Evolutionary conservation across 2,888 invertebrate species (phyloP).

Genomic region (Lordiphosa andalusiaca): DNA sequence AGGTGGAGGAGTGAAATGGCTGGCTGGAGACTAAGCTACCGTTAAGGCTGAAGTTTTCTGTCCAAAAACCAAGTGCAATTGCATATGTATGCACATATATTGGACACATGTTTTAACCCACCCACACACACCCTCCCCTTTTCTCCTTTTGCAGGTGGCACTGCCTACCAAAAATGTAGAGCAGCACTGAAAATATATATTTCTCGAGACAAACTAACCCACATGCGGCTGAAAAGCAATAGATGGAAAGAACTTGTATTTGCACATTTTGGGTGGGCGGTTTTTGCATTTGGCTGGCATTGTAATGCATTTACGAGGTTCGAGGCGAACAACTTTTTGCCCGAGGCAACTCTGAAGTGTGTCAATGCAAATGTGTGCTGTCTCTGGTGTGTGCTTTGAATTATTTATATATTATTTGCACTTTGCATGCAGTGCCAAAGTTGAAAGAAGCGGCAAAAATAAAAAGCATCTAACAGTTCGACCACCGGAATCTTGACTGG

Average conservation of each 20-base stretch:
- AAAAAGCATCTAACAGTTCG: conserved; percentile 45
- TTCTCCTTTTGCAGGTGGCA: conserved; percentile 10
- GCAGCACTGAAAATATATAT: conserved; percentile 39
- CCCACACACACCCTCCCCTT: not conserved
- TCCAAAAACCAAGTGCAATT: conserved; percentile 45
- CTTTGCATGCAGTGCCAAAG: conserved; percentile 58
- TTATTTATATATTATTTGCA: conserved; percentile 73
- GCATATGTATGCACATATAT: conserved; percentile 55
- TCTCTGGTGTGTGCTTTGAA: conserved; percentile 60
- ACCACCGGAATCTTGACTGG: conserved; percentile 65
- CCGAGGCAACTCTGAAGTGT: conserved; percentile 50
- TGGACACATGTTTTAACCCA: conserved; percentile 55
- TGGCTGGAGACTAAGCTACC: conserved; percentile 49
- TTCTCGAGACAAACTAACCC: conserved; percentile 40
- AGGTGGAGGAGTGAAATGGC: conserved; percentile 12
- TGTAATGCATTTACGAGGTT: conserved; percentile 68
- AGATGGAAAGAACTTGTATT: conserved; percentile 39
- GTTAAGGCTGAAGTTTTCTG: conserved; percentile 58
- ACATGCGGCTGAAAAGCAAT: conserved; percentile 37
- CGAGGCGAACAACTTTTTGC: conserved; percentile 22
- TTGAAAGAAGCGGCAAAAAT: conserved; percentile 23
- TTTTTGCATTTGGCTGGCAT: conserved; percentile 31
- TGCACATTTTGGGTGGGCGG: conserved; percentile 39
- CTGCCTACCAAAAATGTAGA: conserved; percentile 47
- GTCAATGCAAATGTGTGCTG: conserved; percentile 68